Percentiles rank a stretch among this genome's conserved stretches.
Conservation (phyloP, 2,888 invertebrate genomes). For the Merodon equestris region DNA sequence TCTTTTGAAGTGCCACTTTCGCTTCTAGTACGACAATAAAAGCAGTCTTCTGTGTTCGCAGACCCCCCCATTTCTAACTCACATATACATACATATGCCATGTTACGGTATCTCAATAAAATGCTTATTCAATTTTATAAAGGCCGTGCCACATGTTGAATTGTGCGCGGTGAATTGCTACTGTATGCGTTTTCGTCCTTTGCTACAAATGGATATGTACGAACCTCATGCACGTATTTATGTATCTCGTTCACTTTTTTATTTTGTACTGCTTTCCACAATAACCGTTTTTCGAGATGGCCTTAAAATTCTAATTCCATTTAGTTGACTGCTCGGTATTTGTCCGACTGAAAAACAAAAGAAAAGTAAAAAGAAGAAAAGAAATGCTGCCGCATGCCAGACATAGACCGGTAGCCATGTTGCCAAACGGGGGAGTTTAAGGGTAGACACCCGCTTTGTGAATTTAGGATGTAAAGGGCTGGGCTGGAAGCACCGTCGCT, state of each 20-base stretch:
- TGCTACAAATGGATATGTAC: neutral
- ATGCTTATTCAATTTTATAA: slow-evolving; percentile 66
- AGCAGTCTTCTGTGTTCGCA: slow-evolving; percentile 5
- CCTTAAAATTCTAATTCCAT: slow-evolving; percentile 67
- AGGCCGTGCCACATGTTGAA: slow-evolving; percentile 64
- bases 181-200: slow-evolving; percentile 42
- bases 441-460: slow-evolving; percentile 6
- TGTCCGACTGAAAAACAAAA: slow-evolving; percentile 46
- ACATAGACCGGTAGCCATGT: slow-evolving; percentile 43
- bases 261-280: slow-evolving; percentile 46
- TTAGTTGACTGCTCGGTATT: slow-evolving; percentile 66
- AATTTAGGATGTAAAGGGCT: slow-evolving; percentile 28
- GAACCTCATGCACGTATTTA: slow-evolving; percentile 50
- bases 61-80: neutral
- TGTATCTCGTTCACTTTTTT: neutral
- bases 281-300: slow-evolving; percentile 34
- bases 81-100: slow-evolving; percentile 32
- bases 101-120: slow-evolving; percentile 64
- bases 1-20: slow-evolving; percentile 57
- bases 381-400: slow-evolving; percentile 63
- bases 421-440: neutral
- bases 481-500: slow-evolving; percentile 45
- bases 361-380: slow-evolving; percentile 8
- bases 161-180: slow-evolving; percentile 21
- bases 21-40: slow-evolving; percentile 54